Evolutionary conservation across 2,113 vertebrate genomes (phyloP).

Genomic region (Elephas maximus): DNA sequence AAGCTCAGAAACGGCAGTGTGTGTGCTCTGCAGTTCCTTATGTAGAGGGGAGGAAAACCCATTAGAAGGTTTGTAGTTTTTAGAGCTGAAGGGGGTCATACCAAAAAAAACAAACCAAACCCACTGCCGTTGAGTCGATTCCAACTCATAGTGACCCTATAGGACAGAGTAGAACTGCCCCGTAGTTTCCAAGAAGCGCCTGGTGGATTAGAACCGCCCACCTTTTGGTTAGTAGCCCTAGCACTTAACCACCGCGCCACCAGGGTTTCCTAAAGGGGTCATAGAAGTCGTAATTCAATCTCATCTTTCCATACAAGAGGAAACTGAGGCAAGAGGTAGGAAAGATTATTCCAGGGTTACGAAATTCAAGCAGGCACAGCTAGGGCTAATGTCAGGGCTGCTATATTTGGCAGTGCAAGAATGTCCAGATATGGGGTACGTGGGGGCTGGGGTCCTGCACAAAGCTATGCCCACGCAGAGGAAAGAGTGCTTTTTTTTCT

Average conservation of each 20-base stretch:
- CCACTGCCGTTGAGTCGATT: too few relatives aligned
- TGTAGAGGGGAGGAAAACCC: neutral
- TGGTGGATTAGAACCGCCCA: too few relatives aligned
- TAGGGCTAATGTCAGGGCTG: neutral
- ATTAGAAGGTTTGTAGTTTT: neutral
- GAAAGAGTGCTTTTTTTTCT: neutral
- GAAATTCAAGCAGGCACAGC: neutral
- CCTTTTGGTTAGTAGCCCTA: too few relatives aligned
- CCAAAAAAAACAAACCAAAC: too few relatives aligned
- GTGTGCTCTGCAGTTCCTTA: fast-evolving
- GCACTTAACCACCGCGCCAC: too few relatives aligned
- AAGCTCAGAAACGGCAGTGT: neutral
- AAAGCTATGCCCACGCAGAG: fast-evolving
- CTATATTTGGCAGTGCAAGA: neutral
- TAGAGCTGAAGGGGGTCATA: neutral
- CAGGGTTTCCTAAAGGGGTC: neutral
- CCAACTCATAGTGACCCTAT: too few relatives aligned
- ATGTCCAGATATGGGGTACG: neutral
- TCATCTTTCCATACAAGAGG: neutral
- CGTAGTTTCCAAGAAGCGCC: too few relatives aligned
- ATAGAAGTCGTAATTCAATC: neutral
- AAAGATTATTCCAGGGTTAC: neutral
- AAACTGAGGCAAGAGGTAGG: neutral
- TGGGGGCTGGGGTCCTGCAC: neutral
- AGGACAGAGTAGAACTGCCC: too few relatives aligned